A percentile compares a stretch with the other conserved stretches of the same genome.
Conservation (phyloP, 1,140 invertebrate species). For the Lutraria rhynchaena region DNA sequence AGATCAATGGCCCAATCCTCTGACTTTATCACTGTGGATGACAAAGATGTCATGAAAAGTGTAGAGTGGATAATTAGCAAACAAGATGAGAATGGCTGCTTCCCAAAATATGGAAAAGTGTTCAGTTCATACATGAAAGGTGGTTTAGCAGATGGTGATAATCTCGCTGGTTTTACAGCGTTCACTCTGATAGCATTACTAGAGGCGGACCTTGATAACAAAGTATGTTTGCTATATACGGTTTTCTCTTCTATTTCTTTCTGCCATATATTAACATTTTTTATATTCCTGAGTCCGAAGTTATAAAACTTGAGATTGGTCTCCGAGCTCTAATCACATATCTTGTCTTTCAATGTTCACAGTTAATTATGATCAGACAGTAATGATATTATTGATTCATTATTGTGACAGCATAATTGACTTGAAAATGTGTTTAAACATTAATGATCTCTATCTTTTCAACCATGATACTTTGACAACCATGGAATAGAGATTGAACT, state of each 20-base stretch:
- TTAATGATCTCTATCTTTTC: too few species aligned
- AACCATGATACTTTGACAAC: too few species aligned
- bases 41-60: constrained; percentile 87
- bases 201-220: constrained; percentile 62
- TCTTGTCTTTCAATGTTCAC: too few species aligned
- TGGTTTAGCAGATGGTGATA: constrained; percentile 69
- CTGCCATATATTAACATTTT: too few species aligned
- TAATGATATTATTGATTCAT: too few species aligned
- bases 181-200: constrained; percentile 79
- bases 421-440: too few species aligned
- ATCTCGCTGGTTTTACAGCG: constrained; percentile 74
- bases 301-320: too few species aligned
- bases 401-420: too few species aligned
- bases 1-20: constrained; percentile 93
- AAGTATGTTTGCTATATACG: neutral
- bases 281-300: too few species aligned
- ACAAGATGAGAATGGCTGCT: constrained; percentile 92
- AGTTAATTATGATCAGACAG: too few species aligned
- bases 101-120: constrained; percentile 83
- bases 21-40: constrained; percentile 90
- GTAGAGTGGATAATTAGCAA: constrained; percentile 90
- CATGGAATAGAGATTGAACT: too few species aligned
- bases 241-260: neutral
- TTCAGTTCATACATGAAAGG: constrained; percentile 80
- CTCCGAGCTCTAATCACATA: too few species aligned